Evolutionary conservation across 1,140 invertebrate species (phyloP), one percentile per base, ranked within the genome.

Genomic region (Drosophila carrolli): DNA sequence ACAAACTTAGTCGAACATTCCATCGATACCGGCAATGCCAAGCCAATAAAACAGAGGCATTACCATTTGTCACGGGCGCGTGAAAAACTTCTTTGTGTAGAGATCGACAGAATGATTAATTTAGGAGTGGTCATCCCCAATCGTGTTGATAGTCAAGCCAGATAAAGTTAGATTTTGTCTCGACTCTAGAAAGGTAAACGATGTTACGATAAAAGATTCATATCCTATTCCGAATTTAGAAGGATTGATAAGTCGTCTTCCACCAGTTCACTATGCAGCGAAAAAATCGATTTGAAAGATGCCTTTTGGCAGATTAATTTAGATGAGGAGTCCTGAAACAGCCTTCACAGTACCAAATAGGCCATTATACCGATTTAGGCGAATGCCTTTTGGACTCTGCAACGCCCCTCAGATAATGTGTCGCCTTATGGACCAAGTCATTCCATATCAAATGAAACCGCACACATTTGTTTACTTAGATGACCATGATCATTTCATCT

Each of bases 141-240:
- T 32, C 9, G 46, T 62, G 4, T n/a, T 71, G 3, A 27, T 72
- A 4, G 14, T 10, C 10, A 72, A 51, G 35, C 27, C 47, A 16
- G 54, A 19, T 5, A 56, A 48, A n/a, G 41, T 56, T 2, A 11
- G 50, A 13, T 37, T 63, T 19, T 54, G 60, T 19, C 23, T 54
- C 7, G 60, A 63, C 35, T 23, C n/a, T 6, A 38, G 38, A n/a
- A 62, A 51, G 35, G 19, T 58, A 0, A 58, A 65, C 14, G 27
- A 16, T 3, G 60, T 58, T 5, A 72, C 60, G 0, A 23, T 40
- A 11, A 72, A 65, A 13, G 35, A 58, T 54, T 47, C 60, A 5
- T 51, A 60, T 48, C 47, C 58, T 0, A 41, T 50, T 32, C 59
- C 59, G 7, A 27, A 41, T 16, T 23, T 53, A 11, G 38, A 53